Evolutionary conservation across 2,113 vertebrate genomes (phyloP).

Genomic region (Perccottus glenii): DNA sequence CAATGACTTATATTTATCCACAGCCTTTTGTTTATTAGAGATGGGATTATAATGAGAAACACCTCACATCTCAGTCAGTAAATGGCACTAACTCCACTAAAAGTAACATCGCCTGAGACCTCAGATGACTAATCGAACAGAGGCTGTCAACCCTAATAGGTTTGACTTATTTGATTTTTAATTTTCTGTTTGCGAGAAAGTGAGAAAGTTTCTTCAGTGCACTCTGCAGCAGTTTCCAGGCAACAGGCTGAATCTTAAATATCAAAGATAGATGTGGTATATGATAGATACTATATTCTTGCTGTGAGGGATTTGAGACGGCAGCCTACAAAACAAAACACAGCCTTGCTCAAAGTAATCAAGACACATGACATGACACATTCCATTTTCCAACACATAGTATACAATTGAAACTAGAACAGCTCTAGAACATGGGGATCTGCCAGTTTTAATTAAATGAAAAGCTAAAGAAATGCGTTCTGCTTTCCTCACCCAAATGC

Average conservation of each 20-base stretch:
- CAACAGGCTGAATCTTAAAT: slow-evolving; percentile 45
- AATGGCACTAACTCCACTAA: too few species aligned
- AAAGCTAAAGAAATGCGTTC: slow-evolving; percentile 38
- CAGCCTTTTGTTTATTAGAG: too few species aligned
- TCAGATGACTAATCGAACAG: too few species aligned
- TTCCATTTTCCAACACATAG: too few species aligned
- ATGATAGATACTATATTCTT: slow-evolving; percentile 35
- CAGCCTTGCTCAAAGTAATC: neutral
- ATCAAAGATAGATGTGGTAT: slow-evolving; percentile 14
- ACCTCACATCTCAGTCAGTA: too few species aligned
- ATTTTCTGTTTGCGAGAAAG: neutral
- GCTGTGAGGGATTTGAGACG: slow-evolving; percentile 9
- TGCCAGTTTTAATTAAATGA: slow-evolving; percentile 58
- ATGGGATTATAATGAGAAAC: too few species aligned
- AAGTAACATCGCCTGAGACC: too few species aligned
- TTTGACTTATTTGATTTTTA: too few species aligned
- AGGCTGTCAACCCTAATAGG: too few species aligned
- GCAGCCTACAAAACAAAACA: slow-evolving; percentile 31
- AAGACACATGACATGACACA: neutral
- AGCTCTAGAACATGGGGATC: slow-evolving; percentile 32
- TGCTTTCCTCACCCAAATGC: slow-evolving; percentile 39
- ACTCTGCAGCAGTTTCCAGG: slow-evolving; percentile 35
- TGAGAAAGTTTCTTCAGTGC: slow-evolving; percentile 4
- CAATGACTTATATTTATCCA: too few species aligned
- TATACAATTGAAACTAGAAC: too few species aligned